phyloP scores from a whole-genome alignment of 1,140 invertebrate genomes.

The Lysiphlebus fabarum region DNA sequence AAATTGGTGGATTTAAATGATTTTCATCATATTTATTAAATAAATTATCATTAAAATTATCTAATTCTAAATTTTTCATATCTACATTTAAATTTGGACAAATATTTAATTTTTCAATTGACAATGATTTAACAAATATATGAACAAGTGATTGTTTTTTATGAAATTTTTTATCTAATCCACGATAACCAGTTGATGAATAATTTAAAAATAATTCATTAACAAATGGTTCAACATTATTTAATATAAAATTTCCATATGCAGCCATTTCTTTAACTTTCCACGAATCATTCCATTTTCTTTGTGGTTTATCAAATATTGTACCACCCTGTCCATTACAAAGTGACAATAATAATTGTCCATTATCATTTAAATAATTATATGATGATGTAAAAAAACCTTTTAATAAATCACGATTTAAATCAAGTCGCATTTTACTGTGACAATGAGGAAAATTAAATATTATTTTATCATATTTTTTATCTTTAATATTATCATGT shows the following conservation, averaged over 20 bases:
- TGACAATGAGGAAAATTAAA: slow-evolving; percentile 67
- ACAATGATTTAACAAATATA: slow-evolving; percentile 43
- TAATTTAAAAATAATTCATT: slow-evolving; percentile 46
- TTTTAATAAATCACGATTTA: slow-evolving; percentile 58
- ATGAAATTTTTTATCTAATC: slow-evolving; percentile 59
- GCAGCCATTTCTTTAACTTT: slow-evolving; percentile 62
- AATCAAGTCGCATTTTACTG: slow-evolving; percentile 65
- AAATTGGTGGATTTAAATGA: slow-evolving; percentile 31
- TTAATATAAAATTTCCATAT: slow-evolving; percentile 54
- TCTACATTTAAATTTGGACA: background rate
- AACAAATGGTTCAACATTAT: slow-evolving; percentile 50
- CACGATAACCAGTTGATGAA: slow-evolving; percentile 56
- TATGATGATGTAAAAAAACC: slow-evolving; percentile 57
- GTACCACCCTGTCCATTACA: slow-evolving; percentile 67
- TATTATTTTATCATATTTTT: slow-evolving; percentile 56
- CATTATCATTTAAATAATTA: slow-evolving; percentile 43
- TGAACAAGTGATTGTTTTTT: slow-evolving; percentile 54
- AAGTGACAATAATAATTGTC: slow-evolving; percentile 57
- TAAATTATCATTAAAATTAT: background rate
- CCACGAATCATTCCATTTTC: slow-evolving; percentile 64
- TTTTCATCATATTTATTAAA: background rate
- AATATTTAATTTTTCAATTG: slow-evolving; percentile 30
- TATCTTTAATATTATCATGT: slow-evolving; percentile 33
- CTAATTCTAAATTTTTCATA: background rate
- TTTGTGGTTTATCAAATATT: slow-evolving; percentile 49